Percentiles rank a stretch among this genome's conserved stretches.
These are phyloP conservation scores for Andrena bicolor DNA, from an alignment of 2,888 invertebrate species.

Conservation along the genomic window DNA sequence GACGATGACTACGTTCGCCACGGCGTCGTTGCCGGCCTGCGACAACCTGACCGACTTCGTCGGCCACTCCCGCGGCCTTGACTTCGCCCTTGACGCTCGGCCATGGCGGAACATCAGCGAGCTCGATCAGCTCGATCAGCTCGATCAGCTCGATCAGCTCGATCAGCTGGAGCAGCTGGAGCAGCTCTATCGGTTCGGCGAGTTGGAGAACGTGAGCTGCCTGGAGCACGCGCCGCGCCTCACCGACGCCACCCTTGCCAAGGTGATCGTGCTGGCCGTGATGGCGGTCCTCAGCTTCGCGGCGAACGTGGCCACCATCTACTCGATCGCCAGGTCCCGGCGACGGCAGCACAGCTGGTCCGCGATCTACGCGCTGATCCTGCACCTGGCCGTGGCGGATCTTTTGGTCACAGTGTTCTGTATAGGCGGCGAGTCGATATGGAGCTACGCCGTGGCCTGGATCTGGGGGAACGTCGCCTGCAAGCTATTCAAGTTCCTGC, in stretches of 20 bases:
- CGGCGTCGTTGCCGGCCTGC: conserved; percentile 36
- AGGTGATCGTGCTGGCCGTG: conserved; percentile 89
- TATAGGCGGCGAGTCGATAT: conserved; percentile 92
- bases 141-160: too few relatives aligned
- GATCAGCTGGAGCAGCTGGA: too few relatives aligned
- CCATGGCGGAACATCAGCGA: conserved; percentile 48
- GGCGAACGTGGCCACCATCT: conserved; percentile 91
- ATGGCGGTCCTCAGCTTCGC: conserved; percentile 91
- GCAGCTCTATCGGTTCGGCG: not conserved
- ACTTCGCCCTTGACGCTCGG: conserved; percentile 19
- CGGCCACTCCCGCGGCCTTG: conserved; percentile 28
- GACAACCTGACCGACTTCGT: conserved; percentile 65
- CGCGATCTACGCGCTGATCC: conserved; percentile 91
- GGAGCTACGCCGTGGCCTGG: conserved; percentile 94
- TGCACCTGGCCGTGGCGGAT: conserved; percentile 94
- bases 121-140: conserved; percentile 6
- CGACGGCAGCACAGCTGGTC: conserved; percentile 89
- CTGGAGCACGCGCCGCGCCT: conserved; percentile 90
- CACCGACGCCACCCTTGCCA: conserved; percentile 88
- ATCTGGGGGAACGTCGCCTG: conserved; percentile 91
- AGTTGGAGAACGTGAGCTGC: conserved; percentile 79
- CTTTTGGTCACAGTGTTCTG: conserved; percentile 93
- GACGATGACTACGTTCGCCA: conserved; percentile 16
- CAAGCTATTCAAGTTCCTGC: conserved; percentile 92
- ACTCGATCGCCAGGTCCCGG: conserved; percentile 90